Conservation (phyloP, 2,797 vertebrate genomes). For the Sebastiscus albofasciatus region DNA sequence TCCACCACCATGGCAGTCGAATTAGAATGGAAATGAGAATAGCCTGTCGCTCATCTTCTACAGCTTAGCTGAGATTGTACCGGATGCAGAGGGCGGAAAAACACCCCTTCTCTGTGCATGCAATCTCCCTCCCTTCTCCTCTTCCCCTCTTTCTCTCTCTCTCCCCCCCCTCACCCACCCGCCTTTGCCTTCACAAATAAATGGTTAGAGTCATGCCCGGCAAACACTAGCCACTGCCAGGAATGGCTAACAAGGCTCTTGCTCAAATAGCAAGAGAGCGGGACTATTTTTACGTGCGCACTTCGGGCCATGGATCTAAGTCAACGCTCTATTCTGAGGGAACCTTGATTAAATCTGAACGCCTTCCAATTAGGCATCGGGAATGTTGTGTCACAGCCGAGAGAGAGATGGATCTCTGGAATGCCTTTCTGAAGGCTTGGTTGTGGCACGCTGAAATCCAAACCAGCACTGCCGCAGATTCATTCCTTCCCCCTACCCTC, state of each 20-base stretch:
- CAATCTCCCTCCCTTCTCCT: conserved; percentile 56
- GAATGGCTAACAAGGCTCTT: conserved; percentile 69
- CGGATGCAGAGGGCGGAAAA: conserved; percentile 76
- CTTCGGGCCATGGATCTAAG: conserved; percentile 51
- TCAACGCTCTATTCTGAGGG: conserved; percentile 62
- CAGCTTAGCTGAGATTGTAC: conserved; percentile 73
- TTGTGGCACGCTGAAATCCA: conserved; percentile 78
- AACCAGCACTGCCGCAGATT: conserved; percentile 77
- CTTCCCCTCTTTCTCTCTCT: conserved; percentile 29
- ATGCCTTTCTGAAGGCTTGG: conserved; percentile 77
- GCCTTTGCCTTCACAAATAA: conserved; percentile 69
- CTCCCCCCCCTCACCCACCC: conserved; percentile 19
- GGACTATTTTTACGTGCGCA: conserved; percentile 61
- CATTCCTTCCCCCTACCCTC: conserved; percentile 72
- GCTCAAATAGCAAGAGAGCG: conserved; percentile 53
- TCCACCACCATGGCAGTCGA: conserved; percentile 43
- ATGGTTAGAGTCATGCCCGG: conserved; percentile 73
- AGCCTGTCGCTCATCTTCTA: conserved; percentile 62
- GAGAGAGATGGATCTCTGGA: conserved; percentile 73
- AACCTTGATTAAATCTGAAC: conserved; percentile 78
- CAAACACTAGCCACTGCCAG: conserved; percentile 73
- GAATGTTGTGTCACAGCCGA: conserved; percentile 77
- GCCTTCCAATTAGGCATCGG: conserved; percentile 75
- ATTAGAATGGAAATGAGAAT: conserved; percentile 77
- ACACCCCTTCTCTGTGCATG: conserved; percentile 62